Percentiles rank a stretch among this genome's conserved stretches.
phyloP scores from a whole-genome alignment of 2,113 vertebrate genomes.

The Microtus oregoni region DNA sequence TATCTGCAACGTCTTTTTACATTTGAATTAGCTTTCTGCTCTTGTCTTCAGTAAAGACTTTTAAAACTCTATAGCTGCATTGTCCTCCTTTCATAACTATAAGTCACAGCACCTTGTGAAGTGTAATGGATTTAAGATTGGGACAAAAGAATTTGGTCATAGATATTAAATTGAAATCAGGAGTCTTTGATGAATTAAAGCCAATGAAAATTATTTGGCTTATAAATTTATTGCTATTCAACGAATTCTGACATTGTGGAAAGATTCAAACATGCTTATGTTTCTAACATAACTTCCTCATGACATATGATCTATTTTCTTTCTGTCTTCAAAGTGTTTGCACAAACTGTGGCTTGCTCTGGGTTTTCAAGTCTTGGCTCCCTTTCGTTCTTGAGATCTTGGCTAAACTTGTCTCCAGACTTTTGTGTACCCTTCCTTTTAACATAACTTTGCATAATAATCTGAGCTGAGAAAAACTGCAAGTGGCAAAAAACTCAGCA shows the following conservation, averaged over 20 bases:
- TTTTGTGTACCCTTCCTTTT: neutral
- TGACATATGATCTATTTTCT: slow-evolving; percentile 25
- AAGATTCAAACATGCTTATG: neutral
- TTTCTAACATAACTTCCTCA: neutral
- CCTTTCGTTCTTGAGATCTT: neutral
- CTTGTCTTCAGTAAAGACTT: neutral
- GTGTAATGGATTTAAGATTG: neutral
- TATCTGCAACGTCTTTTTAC: neutral
- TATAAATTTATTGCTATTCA: neutral
- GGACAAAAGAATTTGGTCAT: neutral
- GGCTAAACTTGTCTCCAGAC: neutral
- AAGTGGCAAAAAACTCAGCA: neutral
- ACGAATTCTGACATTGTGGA: neutral
- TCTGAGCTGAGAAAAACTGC: neutral
- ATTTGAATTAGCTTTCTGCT: neutral
- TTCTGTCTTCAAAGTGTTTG: slow-evolving; percentile 19
- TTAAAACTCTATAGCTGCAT: neutral
- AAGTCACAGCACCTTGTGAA: neutral
- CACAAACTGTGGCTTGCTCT: neutral
- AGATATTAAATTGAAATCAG: neutral
- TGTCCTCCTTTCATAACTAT: neutral
- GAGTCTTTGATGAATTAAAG: neutral
- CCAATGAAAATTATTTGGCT: neutral
- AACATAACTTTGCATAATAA: slow-evolving; percentile 16
- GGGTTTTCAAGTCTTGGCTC: slow-evolving; percentile 19